Conservation (phyloP, 2,113 vertebrate species). For the Nothobranchius furzeri region DNA sequence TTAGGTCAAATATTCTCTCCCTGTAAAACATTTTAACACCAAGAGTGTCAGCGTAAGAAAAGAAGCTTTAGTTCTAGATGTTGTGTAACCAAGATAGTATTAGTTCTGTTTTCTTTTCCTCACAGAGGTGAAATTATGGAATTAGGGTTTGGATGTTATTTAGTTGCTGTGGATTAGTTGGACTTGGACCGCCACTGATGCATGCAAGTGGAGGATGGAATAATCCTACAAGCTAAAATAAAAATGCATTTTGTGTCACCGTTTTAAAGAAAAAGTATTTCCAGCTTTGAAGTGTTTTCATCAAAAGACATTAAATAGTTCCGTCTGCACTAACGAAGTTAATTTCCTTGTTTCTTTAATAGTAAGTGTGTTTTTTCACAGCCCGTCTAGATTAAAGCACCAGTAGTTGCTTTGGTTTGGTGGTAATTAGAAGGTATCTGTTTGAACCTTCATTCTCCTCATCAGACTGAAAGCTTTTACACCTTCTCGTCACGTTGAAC, state of each 20-base stretch:
- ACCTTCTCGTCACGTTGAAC: neutral
- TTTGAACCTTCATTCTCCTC: conserved; percentile 7
- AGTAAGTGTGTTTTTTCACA: conserved; percentile 3
- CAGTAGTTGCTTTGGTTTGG: conserved; percentile 13
- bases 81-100: neutral
- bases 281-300: neutral
- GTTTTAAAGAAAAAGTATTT: neutral
- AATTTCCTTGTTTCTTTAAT: no score
- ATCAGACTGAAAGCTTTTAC: conserved; percentile 38
- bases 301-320: neutral
- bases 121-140: neutral
- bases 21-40: no score
- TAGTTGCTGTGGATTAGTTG: conserved; percentile 46
- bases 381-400: conserved; percentile 38
- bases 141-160: neutral
- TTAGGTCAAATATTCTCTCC: conserved; percentile 11
- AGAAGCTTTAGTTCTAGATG: neutral
- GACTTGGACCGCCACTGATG: conserved; percentile 25
- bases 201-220: conserved; percentile 34
- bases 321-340: no score
- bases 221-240: conserved; percentile 19
- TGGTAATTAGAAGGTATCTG: conserved; percentile 28
- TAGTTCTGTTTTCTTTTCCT: neutral
- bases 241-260: conserved; percentile 5
- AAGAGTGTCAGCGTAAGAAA: neutral